Conservation (phyloP, 1,140 invertebrate genomes). For the Bombus consobrinus region DNA sequence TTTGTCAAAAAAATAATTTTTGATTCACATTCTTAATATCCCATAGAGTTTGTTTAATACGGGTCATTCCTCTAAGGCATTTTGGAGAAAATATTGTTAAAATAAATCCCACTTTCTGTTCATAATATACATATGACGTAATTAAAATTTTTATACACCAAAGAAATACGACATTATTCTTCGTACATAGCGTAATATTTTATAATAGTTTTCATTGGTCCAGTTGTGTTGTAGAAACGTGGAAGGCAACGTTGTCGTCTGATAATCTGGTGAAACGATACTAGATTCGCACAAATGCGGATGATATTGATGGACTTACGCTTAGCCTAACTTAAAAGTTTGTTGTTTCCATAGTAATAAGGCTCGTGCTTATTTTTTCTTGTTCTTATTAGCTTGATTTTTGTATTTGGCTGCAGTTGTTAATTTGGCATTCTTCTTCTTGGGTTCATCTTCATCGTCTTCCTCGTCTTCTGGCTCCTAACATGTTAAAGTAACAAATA, state of each 20-base stretch:
- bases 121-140: not conserved
- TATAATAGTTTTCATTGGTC: constrained; percentile 49
- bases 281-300: constrained; percentile 73
- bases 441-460: constrained; percentile 81
- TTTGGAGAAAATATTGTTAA: not conserved
- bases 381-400: constrained; percentile 80
- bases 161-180: constrained; percentile 14
- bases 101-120: not conserved
- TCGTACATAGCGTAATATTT: constrained; percentile 6
- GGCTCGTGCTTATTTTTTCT: constrained; percentile 80
- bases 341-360: constrained; percentile 65
- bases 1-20: constrained; percentile 62
- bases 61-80: constrained; percentile 51
- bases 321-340: constrained; percentile 78
- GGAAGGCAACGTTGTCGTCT: constrained; percentile 63
- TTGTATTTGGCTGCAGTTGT: constrained; percentile 78
- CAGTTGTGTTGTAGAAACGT: constrained; percentile 66
- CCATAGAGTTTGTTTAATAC: constrained; percentile 37
- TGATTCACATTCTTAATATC: constrained; percentile 28
- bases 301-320: constrained; percentile 80
- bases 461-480: constrained; percentile 81
- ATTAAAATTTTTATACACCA: constrained; percentile 22
- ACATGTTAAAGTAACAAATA: constrained; percentile 38
- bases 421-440: constrained; percentile 79
- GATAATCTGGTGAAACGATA: constrained; percentile 70